Conservation (phyloP, 2,113 vertebrate genomes). For the Podarcis cretensis region DNA sequence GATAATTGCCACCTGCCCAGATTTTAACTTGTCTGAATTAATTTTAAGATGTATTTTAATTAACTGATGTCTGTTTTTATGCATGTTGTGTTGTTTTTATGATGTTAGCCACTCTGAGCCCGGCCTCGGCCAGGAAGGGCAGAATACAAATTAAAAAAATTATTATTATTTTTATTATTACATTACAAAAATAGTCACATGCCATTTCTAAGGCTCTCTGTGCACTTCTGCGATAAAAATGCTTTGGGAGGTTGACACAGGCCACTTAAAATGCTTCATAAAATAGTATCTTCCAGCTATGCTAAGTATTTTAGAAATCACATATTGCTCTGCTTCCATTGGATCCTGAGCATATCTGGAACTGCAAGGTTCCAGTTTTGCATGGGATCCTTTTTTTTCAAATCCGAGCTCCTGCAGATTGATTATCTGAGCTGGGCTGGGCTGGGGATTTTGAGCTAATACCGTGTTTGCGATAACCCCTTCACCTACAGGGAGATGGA, state of each 20-base stretch:
- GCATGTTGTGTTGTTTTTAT: too few species aligned
- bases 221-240: constrained; percentile 37
- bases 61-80: too few species aligned
- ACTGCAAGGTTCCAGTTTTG: constrained; percentile 60
- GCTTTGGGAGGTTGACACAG: constrained; percentile 42
- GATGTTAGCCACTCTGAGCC: too few species aligned
- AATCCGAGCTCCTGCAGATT: constrained; percentile 46
- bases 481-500: constrained; percentile 47
- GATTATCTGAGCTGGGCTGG: constrained; percentile 30
- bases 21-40: too few species aligned
- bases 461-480: constrained; percentile 53
- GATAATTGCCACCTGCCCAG: too few species aligned
- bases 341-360: constrained; percentile 50
- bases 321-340: constrained; percentile 37
- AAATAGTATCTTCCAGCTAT: not conserved
- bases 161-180: too few species aligned
- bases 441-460: constrained; percentile 48
- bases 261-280: constrained; percentile 33
- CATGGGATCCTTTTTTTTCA: constrained; percentile 59
- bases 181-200: not conserved
- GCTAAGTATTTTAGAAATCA: not conserved
- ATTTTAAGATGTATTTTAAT: too few species aligned
- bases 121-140: too few species aligned
- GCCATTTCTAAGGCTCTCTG: constrained; percentile 26
- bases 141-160: too few species aligned